These are phyloP conservation scores for Clivina fossor DNA, from an alignment of 2,888 invertebrate species.

Conservation along the genomic window DNA sequence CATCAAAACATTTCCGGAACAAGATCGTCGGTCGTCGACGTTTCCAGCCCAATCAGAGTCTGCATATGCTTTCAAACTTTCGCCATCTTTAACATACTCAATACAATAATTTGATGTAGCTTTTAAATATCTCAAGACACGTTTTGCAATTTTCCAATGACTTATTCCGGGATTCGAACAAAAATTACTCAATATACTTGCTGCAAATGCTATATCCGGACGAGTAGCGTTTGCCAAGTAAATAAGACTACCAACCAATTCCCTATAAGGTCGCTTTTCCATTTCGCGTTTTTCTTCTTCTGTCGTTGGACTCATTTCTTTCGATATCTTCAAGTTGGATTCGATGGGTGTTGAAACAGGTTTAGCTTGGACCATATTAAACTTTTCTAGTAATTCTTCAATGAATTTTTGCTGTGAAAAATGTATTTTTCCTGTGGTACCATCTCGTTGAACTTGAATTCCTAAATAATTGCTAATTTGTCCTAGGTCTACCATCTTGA, in stretches of 20 bases:
- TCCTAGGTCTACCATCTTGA: conserved; percentile 37
- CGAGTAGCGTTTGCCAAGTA: conserved; percentile 37
- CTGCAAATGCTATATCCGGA: conserved; percentile 38
- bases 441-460: conserved; percentile 31
- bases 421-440: conserved; percentile 34
- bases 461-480: conserved; percentile 33
- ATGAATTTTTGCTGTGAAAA: conserved; percentile 37
- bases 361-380: conserved; percentile 26
- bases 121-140: conserved; percentile 25
- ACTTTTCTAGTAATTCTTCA: conserved; percentile 34
- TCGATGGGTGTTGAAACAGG: conserved; percentile 36
- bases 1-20: conserved; percentile 28
- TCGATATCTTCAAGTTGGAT: conserved; percentile 35
- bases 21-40: conserved; percentile 35
- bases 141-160: conserved; percentile 36
- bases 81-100: conserved; percentile 26
- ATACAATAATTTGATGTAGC: conserved; percentile 32
- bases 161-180: background rate
- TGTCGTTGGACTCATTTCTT: conserved; percentile 17
- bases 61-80: conserved; percentile 28
- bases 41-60: conserved; percentile 38
- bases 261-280: conserved; percentile 35
- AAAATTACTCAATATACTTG: conserved; percentile 36
- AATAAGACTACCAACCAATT: conserved; percentile 38
- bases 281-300: conserved; percentile 7